Conservation (phyloP, 2,113 vertebrate genomes). For the Sakesphorus luctuosus region DNA sequence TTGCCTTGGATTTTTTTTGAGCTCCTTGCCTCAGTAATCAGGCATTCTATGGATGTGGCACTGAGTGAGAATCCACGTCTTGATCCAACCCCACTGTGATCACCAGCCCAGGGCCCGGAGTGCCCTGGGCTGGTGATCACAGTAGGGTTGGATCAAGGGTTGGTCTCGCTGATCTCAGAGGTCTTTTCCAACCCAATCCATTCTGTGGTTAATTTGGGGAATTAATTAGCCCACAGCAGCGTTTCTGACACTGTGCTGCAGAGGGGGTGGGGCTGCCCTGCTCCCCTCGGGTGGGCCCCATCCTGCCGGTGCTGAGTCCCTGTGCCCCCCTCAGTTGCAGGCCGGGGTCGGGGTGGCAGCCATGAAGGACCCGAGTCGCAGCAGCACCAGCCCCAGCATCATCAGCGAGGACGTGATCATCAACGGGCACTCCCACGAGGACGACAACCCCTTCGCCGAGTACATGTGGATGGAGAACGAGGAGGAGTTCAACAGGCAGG, state of each 20-base stretch:
- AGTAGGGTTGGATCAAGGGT: no score
- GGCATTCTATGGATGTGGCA: no score
- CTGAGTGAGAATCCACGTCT: no score
- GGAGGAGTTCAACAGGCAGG: constrained; percentile 93
- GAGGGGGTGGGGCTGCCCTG: not conserved
- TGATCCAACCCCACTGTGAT: no score
- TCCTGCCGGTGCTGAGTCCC: not conserved
- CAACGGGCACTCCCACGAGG: constrained; percentile 81
- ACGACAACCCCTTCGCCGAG: constrained; percentile 92
- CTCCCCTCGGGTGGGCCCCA: not conserved
- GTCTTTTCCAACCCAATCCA: no score
- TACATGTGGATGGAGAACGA: constrained; percentile 98
- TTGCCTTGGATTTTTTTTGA: constrained; percentile 7
- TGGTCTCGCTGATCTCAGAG: no score
- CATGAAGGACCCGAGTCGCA: constrained; percentile 91
- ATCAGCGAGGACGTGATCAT: constrained; percentile 83
- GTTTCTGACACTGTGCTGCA: not conserved
- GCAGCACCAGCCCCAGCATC: constrained; percentile 80
- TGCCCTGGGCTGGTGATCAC: no score
- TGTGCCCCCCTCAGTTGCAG: constrained; percentile 31
- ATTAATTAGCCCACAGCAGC: no score
- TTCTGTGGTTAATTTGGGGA: no score
- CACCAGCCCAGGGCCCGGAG: no score
- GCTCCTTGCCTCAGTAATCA: no score
- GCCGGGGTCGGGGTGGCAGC: constrained; percentile 62